Evolutionary conservation across 2,888 invertebrate species (phyloP).

Genomic region (Sesia bembeciformis): DNA sequence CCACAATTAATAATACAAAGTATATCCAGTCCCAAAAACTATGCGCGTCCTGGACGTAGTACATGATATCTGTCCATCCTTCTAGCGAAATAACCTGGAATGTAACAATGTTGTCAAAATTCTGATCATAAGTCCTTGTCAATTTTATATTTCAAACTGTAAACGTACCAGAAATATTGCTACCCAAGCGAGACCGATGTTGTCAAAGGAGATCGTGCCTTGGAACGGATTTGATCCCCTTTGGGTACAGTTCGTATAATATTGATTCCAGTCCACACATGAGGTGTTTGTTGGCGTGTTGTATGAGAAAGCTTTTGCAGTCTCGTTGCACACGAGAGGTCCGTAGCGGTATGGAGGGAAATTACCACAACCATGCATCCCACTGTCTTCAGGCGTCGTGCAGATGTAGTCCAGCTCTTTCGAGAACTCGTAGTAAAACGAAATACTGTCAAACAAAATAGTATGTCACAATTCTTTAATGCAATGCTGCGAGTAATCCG

Average conservation of each 20-base stretch:
- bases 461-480: neutral
- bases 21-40: conserved; percentile 99
- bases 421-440: conserved; percentile 90
- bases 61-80: conserved; percentile 99
- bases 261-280: conserved; percentile 99
- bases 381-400: conserved; percentile 92
- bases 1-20: conserved; percentile 98
- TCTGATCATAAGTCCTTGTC: neutral
- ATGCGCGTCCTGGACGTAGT: conserved; percentile 99
- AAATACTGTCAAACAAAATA: conserved; percentile 65
- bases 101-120: neutral
- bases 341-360: conserved; percentile 87
- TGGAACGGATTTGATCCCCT: conserved; percentile 97
- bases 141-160: neutral
- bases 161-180: conserved; percentile 97
- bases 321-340: conserved; percentile 83
- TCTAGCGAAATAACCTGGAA: conserved; percentile 97
- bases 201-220: conserved; percentile 99
- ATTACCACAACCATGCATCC: conserved; percentile 92
- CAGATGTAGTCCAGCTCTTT: conserved; percentile 98
- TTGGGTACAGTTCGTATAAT: conserved; percentile 95
- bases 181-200: conserved; percentile 99
- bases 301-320: conserved; percentile 74
- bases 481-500: neutral
- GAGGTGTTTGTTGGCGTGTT: conserved; percentile 81